Evolutionary conservation across 2,888 invertebrate genomes (phyloP), one percentile per base, ranked within the genome.

Genomic region (Autographa gamma): DNA sequence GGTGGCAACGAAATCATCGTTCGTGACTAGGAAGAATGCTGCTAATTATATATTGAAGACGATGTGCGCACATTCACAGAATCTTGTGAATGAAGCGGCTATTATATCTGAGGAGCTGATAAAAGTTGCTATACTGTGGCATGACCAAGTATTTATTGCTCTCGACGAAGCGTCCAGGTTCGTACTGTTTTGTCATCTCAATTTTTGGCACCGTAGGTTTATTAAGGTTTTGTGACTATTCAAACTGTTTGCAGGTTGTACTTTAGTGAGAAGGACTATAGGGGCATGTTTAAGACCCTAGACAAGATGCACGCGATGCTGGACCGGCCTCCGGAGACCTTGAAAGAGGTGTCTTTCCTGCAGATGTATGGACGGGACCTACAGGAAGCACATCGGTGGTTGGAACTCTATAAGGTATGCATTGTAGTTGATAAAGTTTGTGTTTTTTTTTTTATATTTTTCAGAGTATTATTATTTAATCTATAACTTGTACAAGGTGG

Each of bases 81-180:
- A 97, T 25, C 95, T 99, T 41, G 99, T 99, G 4, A 98, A 98
- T 79, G 99, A 99, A 91, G 99, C 99, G 0, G 97, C 98, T 85
- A 97, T 99, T 96, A 99, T 99, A 80, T 97, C 99, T 64, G 99
- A 99, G 82, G 99, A 99, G 91, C 95, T 99, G 78, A 99, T 99
- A 70, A 97, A 99, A 69, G 99, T 99, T 0, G 99, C 99, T 4
- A 99, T 99, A 85, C 95, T 99, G 68, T 99, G 99, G 99, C 99
- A 99, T 89, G 99, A 99, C 90, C 97, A 99, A 98, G 95, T 95
- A 5, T 92, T 92, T 60, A 93, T 93, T 60, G 99, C 99, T 0
- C 94, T 99, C 19, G 98, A 98, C 88, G 99, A 99, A 91, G 99
- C 99, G 0, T 98, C 98, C 9, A 93, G 97, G 95, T 81, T 67